Evolutionary conservation across 2,888 invertebrate species (phyloP).

Genomic region (Pseudococcus jackbeardsleyi): DNA sequence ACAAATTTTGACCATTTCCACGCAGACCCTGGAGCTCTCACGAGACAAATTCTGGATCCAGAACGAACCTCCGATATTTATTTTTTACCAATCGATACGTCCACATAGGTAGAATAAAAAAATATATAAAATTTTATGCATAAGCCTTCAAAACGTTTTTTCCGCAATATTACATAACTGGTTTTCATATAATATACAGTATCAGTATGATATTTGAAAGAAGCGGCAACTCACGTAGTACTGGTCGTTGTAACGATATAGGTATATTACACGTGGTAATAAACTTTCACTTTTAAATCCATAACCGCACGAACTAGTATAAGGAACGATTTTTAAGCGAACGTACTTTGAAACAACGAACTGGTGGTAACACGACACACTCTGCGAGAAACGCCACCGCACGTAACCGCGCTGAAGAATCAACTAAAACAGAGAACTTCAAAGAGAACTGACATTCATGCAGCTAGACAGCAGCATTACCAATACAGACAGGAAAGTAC

Average conservation of each 20-base stretch:
- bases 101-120: not conserved
- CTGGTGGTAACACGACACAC: slow-evolving; percentile 63
- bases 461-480: slow-evolving; percentile 58
- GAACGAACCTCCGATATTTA: not conserved
- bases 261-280: slow-evolving; percentile 64
- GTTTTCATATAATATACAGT: slow-evolving; percentile 56
- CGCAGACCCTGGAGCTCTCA: no score
- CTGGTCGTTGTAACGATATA: slow-evolving; percentile 58
- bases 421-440: slow-evolving; percentile 58
- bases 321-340: slow-evolving; percentile 62
- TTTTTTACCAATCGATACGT: not conserved
- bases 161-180: slow-evolving; percentile 49
- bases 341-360: slow-evolving; percentile 57
- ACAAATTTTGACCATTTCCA: no score
- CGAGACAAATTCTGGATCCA: not conserved
- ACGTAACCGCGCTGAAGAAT: slow-evolving; percentile 62
- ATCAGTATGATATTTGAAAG: slow-evolving; percentile 62
- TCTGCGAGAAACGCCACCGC: slow-evolving; percentile 60
- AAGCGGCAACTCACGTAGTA: slow-evolving; percentile 64
- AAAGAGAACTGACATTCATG: slow-evolving; percentile 60
- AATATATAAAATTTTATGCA: slow-evolving; percentile 2
- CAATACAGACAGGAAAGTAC: slow-evolving; percentile 64
- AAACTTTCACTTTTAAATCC: slow-evolving; percentile 65
- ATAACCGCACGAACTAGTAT: slow-evolving; percentile 65
- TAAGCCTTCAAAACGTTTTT: slow-evolving; percentile 42